Evolutionary conservation across 1,140 invertebrate genomes (phyloP).

Genomic region (Aphidius ervi): DNA sequence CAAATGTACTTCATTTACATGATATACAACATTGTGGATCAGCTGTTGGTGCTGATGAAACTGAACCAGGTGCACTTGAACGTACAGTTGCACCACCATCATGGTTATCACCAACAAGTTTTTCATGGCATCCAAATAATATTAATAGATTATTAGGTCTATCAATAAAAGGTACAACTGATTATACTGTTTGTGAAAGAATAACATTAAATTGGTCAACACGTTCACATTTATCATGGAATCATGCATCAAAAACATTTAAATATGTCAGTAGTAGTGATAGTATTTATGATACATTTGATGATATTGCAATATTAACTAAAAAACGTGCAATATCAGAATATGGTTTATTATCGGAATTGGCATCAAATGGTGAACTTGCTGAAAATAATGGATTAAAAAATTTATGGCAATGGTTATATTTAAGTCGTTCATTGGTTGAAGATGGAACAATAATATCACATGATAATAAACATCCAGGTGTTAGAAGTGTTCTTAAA

Average conservation of each 20-base stretch:
- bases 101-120: constrained; percentile 58
- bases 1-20: constrained; percentile 64
- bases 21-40: constrained; percentile 74
- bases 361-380: constrained; percentile 61
- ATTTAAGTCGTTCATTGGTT: constrained; percentile 65
- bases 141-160: constrained; percentile 73
- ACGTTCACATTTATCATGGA: constrained; percentile 68
- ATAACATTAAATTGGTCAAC: constrained; percentile 78
- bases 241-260: constrained; percentile 65
- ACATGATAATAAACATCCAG: constrained; percentile 63
- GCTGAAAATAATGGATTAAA: constrained; percentile 63
- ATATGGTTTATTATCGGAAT: constrained; percentile 68
- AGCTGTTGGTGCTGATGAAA: constrained; percentile 56
- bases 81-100: constrained; percentile 61
- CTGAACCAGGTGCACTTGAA: constrained; percentile 72
- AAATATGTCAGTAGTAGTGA: constrained; percentile 59
- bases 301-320: constrained; percentile 73
- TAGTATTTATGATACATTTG: constrained; percentile 54
- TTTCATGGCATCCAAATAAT: constrained; percentile 78
- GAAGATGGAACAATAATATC: constrained; percentile 62
- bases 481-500: constrained; percentile 57
- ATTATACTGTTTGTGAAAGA: constrained; percentile 75
- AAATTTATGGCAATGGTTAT: constrained; percentile 72
- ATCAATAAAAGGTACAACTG: constrained; percentile 59
- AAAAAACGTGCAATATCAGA: constrained; percentile 65